These are phyloP conservation scores for Heliconius ismenius DNA, from an alignment of 2,888 invertebrate genomes.

Conservation along the genomic window DNA sequence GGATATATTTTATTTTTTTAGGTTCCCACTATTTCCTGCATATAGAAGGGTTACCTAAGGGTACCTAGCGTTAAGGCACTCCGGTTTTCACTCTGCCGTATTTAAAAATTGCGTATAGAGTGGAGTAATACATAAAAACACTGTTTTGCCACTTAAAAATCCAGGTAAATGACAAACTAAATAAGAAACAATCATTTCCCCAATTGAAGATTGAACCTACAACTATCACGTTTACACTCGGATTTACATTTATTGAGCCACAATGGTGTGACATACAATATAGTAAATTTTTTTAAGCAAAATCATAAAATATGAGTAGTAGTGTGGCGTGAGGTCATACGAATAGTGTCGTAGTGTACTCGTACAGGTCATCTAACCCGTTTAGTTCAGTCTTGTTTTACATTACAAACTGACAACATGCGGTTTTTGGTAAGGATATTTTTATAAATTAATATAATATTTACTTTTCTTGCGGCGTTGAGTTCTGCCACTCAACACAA, in stretches of 20 bases:
- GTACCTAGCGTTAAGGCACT: neutral
- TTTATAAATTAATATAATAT: conserved; percentile 3
- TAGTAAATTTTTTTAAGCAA: neutral
- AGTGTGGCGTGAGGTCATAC: conserved; percentile 11
- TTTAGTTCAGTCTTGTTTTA: conserved; percentile 5
- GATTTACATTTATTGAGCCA: neutral
- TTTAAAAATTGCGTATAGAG: neutral
- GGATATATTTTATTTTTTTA: too few relatives aligned
- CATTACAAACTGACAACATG: conserved; percentile 15
- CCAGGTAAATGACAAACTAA: too few relatives aligned
- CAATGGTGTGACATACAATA: neutral
- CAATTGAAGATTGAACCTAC: neutral
- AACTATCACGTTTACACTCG: neutral
- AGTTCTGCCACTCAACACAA: too few relatives aligned
- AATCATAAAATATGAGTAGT: neutral
- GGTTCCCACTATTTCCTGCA: neutral
- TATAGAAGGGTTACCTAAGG: neutral
- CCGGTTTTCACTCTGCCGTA: neutral
- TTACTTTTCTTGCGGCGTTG: neutral
- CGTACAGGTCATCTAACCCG: conserved; percentile 12
- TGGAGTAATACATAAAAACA: neutral
- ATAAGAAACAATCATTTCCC: neutral
- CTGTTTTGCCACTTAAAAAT: too few relatives aligned
- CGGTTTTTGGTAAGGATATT: conserved; percentile 20
- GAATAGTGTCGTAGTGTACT: neutral